phyloP scores from a whole-genome alignment of 2,797 vertebrate genomes.

The Urosaurus nigricauda region DNA sequence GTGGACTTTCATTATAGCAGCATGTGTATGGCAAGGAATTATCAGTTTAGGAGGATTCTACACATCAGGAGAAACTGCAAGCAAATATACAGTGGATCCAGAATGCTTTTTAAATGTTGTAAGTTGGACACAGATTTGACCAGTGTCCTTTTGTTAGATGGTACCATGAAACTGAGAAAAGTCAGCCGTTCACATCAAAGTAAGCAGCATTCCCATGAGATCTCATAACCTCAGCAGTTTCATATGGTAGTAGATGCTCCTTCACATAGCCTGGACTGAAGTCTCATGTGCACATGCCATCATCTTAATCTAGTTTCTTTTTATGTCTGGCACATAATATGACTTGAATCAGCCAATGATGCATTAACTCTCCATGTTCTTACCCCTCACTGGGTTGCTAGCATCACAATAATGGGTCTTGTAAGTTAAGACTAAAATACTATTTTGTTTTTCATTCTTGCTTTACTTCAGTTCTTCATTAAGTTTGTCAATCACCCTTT shows the following conservation, averaged over 20 bases:
- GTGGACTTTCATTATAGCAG: conserved; percentile 46
- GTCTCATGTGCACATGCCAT: neutral
- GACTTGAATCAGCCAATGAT: neutral
- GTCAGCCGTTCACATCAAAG: neutral
- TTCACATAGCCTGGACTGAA: too few species aligned
- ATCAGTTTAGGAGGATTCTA: conserved; percentile 33
- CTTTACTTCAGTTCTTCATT: too few species aligned
- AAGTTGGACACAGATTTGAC: conserved; percentile 36
- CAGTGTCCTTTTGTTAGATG: neutral
- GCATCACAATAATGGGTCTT: neutral
- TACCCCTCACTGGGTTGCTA: neutral
- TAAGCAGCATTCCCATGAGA: neutral
- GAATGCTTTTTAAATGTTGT: conserved; percentile 69
- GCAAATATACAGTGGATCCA: neutral
- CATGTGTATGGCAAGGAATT: conserved; percentile 50
- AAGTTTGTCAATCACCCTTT: neutral
- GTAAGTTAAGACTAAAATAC: neutral
- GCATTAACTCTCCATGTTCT: neutral
- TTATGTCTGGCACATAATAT: too few species aligned
- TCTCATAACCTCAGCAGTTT: neutral
- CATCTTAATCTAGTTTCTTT: too few species aligned
- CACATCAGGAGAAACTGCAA: neutral
- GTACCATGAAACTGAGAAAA: neutral
- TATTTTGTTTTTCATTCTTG: neutral
- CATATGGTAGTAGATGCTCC: too few species aligned